Percentiles rank a stretch among this genome's conserved stretches.
Evolutionary conservation across 2,888 invertebrate genomes (phyloP).

Genomic region (Drosophila prolongata): DNA sequence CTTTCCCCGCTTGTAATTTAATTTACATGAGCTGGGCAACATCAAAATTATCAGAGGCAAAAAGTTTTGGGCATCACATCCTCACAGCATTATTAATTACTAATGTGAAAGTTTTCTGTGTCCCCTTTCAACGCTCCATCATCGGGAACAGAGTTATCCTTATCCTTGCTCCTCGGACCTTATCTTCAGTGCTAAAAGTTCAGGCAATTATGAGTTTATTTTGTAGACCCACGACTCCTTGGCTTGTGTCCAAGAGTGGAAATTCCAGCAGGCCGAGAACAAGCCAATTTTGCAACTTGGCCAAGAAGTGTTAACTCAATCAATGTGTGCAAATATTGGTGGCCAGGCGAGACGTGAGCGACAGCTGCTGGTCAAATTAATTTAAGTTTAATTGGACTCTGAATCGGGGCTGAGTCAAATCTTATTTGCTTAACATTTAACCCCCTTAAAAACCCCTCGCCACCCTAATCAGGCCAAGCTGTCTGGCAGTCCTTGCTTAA

Average conservation of each 20-base stretch:
- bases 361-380: conserved; percentile 53
- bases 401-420: conserved; percentile 16
- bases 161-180: not conserved
- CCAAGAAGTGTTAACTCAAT: conserved; percentile 75
- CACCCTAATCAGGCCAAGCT: conserved; percentile 39
- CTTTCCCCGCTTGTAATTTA: conserved; percentile 53
- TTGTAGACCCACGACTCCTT: conserved; percentile 40
- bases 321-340: conserved; percentile 55
- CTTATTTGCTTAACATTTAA: conserved; percentile 49
- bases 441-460: conserved; percentile 5
- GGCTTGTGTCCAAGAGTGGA: conserved; percentile 22
- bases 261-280: conserved; percentile 23
- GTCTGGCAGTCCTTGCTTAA: conserved; percentile 24
- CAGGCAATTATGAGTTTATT: conserved; percentile 54
- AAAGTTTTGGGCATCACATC: conserved; percentile 46
- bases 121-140: conserved; percentile 39
- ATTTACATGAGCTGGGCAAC: conserved; percentile 63
- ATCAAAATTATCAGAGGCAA: conserved; percentile 49
- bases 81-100: conserved; percentile 59
- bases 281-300: conserved; percentile 61
- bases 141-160: conserved; percentile 9
- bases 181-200: conserved; percentile 2
- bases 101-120: conserved; percentile 65
- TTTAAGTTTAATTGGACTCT: conserved; percentile 67
- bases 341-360: conserved; percentile 11